These are phyloP conservation scores for Pygoscelis adeliae DNA, from an alignment of 2,113 vertebrate species.

Conservation along the genomic window DNA sequence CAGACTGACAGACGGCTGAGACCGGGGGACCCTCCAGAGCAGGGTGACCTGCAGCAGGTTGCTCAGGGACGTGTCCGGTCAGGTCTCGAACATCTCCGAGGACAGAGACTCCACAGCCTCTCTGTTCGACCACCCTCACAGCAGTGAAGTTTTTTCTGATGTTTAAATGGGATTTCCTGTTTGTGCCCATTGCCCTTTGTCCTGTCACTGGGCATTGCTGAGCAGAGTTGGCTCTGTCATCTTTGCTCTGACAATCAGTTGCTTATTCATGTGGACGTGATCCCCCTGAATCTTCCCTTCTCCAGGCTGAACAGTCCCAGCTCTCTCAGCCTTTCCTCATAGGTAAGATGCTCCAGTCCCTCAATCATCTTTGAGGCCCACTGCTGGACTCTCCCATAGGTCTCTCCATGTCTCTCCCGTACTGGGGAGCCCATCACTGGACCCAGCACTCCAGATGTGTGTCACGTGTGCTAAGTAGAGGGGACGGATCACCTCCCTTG, in stretches of 20 bases:
- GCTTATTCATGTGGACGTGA: not conserved
- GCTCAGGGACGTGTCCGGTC: fast-evolving
- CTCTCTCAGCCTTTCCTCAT: not conserved
- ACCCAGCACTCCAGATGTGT: not conserved
- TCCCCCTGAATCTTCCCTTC: not conserved
- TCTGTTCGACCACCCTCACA: not conserved
- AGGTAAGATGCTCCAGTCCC: not conserved
- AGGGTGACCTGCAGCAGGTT: not conserved
- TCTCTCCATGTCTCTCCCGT: not conserved
- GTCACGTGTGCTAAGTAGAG: not conserved
- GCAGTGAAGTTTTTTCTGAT: not conserved
- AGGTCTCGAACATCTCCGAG: fast-evolving
- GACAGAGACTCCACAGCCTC: not conserved
- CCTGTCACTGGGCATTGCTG: no score
- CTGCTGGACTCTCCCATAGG: not conserved
- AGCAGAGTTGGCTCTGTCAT: not conserved
- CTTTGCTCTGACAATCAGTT: not conserved
- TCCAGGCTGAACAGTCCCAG: not conserved
- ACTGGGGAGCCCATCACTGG: not conserved
- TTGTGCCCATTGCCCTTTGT: not conserved
- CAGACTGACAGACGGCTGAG: not conserved
- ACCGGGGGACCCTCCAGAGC: no score
- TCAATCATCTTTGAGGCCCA: not conserved
- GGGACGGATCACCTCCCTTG: not conserved
- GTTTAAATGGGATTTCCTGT: not conserved